Conservation (phyloP, 2,113 vertebrate genomes). For the Loxodonta africana region DNA sequence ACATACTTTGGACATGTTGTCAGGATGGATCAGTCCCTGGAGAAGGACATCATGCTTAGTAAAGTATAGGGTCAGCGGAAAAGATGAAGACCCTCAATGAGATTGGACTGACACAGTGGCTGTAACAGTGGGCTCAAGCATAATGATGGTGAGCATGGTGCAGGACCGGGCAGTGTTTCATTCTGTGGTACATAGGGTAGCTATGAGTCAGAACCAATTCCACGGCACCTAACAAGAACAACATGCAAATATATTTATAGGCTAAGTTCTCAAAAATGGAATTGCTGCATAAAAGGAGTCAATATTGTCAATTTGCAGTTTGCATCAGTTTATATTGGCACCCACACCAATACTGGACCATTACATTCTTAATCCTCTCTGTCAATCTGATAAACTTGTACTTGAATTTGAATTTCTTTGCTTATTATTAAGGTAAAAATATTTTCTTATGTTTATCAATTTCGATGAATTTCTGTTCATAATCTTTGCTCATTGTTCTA, state of each 20-base stretch:
- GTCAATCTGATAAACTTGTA: neutral
- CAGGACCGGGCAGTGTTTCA: too few species aligned
- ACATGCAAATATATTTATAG: slow-evolving; percentile 37
- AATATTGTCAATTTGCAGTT: neutral
- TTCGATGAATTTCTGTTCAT: neutral
- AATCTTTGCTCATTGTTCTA: neutral
- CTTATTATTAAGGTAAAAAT: neutral
- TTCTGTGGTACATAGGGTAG: too few species aligned
- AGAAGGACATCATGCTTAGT: too few species aligned
- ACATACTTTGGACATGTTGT: too few species aligned
- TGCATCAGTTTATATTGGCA: neutral
- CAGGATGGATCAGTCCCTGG: too few species aligned
- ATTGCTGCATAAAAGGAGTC: neutral
- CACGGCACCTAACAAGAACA: too few species aligned
- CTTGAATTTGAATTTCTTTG: slow-evolving; percentile 33
- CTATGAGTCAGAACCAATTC: too few species aligned
- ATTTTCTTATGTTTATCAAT: slow-evolving; percentile 11
- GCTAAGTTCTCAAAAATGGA: slow-evolving; percentile 28
- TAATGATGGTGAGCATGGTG: too few species aligned
- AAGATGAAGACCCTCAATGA: too few species aligned
- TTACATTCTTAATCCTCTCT: slow-evolving; percentile 9
- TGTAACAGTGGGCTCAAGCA: too few species aligned
- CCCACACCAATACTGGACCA: neutral
- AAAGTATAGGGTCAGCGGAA: too few species aligned
- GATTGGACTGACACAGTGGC: too few species aligned